Evolutionary conservation across 2,113 vertebrate genomes (phyloP).

Genomic region (Vidua chalybeata): DNA sequence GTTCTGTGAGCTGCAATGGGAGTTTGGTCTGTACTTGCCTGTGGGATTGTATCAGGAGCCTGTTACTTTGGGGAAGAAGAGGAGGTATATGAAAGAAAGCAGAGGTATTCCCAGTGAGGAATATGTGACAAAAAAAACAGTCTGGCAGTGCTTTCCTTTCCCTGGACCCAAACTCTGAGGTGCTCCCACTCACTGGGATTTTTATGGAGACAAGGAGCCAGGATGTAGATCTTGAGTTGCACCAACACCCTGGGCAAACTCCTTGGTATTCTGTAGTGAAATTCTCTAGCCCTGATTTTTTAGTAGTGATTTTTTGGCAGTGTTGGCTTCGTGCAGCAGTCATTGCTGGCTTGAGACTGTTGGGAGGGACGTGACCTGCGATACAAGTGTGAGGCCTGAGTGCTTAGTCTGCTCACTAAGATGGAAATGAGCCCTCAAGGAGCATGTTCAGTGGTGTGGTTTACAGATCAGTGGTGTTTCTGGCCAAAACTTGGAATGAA

Average conservation of each 20-base stretch:
- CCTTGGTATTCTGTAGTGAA: background rate
- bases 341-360: background rate
- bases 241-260: background rate
- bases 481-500: background rate
- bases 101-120: background rate
- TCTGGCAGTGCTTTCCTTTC: background rate
- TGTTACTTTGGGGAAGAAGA: background rate
- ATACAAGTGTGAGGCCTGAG: background rate
- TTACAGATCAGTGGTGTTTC: background rate
- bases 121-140: background rate
- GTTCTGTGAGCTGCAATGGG: background rate
- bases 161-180: background rate
- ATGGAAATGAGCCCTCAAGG: background rate
- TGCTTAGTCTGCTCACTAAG: background rate
- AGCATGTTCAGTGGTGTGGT: background rate
- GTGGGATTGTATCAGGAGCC: background rate
- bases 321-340: background rate
- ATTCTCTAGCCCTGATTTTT: background rate
- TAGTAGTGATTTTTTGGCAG: background rate
- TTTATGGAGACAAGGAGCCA: background rate
- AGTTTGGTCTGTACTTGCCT: background rate
- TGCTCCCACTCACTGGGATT: background rate
- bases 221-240: background rate
- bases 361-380: background rate
- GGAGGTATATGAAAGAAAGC: background rate